Conservation (phyloP, 2,113 vertebrate genomes). For the Megaceryle torquata region DNA sequence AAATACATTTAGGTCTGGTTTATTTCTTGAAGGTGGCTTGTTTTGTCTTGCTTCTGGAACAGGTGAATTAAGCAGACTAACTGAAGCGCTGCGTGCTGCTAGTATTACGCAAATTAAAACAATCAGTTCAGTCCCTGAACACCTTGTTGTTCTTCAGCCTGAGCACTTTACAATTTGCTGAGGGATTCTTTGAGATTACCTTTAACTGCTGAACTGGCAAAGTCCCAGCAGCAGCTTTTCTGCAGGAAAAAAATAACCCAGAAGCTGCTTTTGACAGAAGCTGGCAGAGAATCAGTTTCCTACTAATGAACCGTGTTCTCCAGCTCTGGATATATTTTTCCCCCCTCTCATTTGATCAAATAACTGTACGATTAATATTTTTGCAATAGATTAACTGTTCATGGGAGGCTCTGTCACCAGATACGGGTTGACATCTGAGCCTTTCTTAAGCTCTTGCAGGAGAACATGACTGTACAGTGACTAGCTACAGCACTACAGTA, state of each 20-base stretch:
- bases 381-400: neutral
- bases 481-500: neutral
- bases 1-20: neutral
- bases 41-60: neutral
- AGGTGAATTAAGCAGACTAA: neutral
- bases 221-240: conserved; percentile 4
- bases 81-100: neutral
- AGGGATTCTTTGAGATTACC: conserved; percentile 42
- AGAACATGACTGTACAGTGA: neutral
- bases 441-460: neutral
- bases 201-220: conserved; percentile 37
- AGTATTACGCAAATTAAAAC: conserved; percentile 21
- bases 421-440: neutral
- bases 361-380: neutral
- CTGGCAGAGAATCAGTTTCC: neutral
- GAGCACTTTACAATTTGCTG: conserved; percentile 19
- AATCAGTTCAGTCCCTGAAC: conserved; percentile 21
- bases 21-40: neutral
- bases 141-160: neutral
- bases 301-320: neutral
- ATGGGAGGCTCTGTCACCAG: neutral
- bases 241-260: neutral
- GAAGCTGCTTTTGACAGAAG: neutral
- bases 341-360: neutral
- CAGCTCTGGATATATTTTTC: neutral